Percentiles rank a stretch among this genome's conserved stretches.
Evolutionary conservation across 2,797 vertebrate genomes (phyloP).

Genomic region (Notolabrus celidotus): DNA sequence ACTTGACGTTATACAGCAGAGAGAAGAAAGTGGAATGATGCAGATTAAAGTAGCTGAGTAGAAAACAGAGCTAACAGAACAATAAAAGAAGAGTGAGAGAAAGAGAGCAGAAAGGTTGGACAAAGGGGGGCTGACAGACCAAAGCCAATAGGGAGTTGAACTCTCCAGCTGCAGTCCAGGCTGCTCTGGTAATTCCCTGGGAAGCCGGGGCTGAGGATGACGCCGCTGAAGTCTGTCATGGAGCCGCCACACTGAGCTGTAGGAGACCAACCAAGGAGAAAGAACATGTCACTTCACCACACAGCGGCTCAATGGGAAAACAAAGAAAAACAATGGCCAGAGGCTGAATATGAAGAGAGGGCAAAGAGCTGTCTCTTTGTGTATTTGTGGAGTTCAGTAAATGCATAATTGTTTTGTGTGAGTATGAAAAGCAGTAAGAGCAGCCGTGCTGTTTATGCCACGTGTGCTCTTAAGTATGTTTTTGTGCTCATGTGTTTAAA

Average conservation of each 20-base stretch:
- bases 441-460: background rate
- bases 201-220: constrained; percentile 97
- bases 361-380: constrained; percentile 29
- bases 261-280: constrained; percentile 71
- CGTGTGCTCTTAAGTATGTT: background rate
- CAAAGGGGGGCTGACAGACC: constrained; percentile 83
- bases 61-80: constrained; percentile 9
- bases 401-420: background rate
- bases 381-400: constrained; percentile 4
- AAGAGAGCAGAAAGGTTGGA: background rate
- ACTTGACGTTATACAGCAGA: background rate
- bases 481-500: constrained; percentile 7
- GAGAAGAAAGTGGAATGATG: background rate
- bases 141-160: constrained; percentile 93
- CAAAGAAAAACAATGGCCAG: constrained; percentile 44
- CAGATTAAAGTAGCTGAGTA: constrained; percentile 12
- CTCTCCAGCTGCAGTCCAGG: constrained; percentile 96
- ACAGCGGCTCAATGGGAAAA: constrained; percentile 41
- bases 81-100: background rate
- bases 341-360: constrained; percentile 16
- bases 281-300: constrained; percentile 67
- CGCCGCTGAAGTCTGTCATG: constrained; percentile 93
- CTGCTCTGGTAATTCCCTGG: constrained; percentile 98
- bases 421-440: background rate
- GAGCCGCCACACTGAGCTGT: constrained; percentile 94